A percentile compares a stretch with the other conserved stretches of the same genome.
phyloP scores from a whole-genome alignment of 1,140 invertebrate genomes.

The Proctacanthus coquilletti region DNA sequence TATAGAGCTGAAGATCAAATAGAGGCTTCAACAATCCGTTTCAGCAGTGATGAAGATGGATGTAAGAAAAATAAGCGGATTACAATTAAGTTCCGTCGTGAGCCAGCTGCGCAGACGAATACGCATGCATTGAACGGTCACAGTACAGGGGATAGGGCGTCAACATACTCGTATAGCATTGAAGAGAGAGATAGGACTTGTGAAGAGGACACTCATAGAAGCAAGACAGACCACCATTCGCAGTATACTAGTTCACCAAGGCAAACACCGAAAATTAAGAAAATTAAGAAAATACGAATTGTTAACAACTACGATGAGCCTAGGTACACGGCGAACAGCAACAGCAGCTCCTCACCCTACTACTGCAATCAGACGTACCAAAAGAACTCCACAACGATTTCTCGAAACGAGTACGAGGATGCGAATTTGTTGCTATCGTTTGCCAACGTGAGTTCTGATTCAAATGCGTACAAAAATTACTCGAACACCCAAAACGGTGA shows the following conservation, averaged over 20 bases:
- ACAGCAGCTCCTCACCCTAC: neutral
- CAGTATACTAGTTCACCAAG: no score
- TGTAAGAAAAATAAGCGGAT: constrained; percentile 22
- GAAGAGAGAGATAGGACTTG: no score
- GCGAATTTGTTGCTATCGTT: constrained; percentile 3
- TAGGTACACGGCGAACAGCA: no score
- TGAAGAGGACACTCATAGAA: no score
- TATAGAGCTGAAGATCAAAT: constrained; percentile 17
- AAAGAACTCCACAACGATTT: no score
- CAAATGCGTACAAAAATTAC: neutral
- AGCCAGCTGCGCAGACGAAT: no score
- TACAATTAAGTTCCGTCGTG: constrained; percentile 17
- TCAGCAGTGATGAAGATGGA: constrained; percentile 12
- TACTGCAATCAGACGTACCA: neutral
- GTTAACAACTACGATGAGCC: neutral
- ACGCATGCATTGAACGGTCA: no score
- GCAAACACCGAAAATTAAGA: neutral
- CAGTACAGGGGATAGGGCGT: no score
- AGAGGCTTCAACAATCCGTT: constrained; percentile 16
- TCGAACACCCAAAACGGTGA: neutral
- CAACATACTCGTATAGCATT: no score
- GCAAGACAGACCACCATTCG: no score
- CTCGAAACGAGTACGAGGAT: neutral
- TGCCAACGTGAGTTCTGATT: neutral
- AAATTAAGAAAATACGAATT: constrained; percentile 1